Evolutionary conservation across 2,888 invertebrate genomes (phyloP).

Genomic region (Apamea epomidion): DNA sequence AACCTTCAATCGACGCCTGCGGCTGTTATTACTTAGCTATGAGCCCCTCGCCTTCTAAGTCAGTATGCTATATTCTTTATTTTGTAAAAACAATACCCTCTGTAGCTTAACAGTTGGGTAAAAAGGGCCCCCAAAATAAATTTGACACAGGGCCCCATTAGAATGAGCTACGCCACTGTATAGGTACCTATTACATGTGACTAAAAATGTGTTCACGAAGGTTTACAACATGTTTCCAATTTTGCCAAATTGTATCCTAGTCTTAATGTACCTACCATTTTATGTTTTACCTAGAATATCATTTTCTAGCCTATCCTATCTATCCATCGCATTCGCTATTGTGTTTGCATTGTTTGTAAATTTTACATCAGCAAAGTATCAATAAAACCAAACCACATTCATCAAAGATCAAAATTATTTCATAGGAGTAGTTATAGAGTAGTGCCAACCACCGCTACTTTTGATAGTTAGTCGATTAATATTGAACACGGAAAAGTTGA

Average conservation of each 20-base stretch:
- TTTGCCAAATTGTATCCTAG: neutral
- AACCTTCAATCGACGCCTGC: no score
- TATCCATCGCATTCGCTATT: neutral
- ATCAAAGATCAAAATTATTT: slow-evolving; percentile 22
- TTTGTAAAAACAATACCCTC: no score
- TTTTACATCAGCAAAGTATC: slow-evolving; percentile 15
- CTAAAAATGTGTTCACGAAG: neutral
- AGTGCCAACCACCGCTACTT: neutral
- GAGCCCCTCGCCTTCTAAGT: no score
- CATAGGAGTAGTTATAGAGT: slow-evolving; percentile 23
- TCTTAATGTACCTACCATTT: neutral
- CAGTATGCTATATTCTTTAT: no score
- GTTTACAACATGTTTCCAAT: neutral
- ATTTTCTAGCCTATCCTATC: neutral
- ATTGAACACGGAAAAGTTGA: neutral
- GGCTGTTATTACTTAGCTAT: no score
- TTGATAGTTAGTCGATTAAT: slow-evolving; percentile 22
- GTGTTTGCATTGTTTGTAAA: neutral
- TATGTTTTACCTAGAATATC: neutral
- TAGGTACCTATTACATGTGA: no score
- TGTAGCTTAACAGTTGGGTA: no score
- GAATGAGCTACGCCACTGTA: no score
- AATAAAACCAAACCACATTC: neutral
- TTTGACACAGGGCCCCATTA: no score
- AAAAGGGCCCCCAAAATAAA: no score